A percentile compares a stretch with the other conserved stretches of the same genome.
phyloP scores from a whole-genome alignment of 1,140 invertebrate species.

The Calosoma granatense region DNA sequence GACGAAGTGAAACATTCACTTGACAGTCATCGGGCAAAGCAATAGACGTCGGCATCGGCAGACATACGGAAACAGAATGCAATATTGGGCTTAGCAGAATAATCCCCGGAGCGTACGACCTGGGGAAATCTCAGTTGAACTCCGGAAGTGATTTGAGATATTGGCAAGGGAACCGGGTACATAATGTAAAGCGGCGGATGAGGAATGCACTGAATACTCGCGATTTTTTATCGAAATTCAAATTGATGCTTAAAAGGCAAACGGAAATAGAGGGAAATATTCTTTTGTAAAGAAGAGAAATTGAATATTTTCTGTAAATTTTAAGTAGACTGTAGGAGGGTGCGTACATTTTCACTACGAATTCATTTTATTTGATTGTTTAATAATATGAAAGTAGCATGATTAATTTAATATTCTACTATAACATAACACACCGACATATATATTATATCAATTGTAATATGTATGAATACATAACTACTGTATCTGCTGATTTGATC shows the following conservation, averaged over 20 bases:
- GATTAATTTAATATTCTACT: too few species aligned
- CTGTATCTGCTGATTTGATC: too few species aligned
- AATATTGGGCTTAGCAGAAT: constrained; percentile 6
- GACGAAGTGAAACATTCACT: neutral
- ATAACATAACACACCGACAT: too few species aligned
- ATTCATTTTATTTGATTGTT: too few species aligned
- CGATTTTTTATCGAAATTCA: neutral
- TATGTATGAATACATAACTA: too few species aligned
- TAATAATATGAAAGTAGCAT: too few species aligned
- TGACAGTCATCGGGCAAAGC: neutral
- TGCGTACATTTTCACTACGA: too few species aligned
- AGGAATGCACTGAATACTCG: neutral
- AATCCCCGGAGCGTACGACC: constrained; percentile 1
- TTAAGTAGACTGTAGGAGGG: too few species aligned
- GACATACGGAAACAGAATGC: constrained; percentile 4
- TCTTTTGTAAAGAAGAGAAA: neutral
- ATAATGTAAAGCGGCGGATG: neutral
- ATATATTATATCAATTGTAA: too few species aligned
- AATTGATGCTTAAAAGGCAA: neutral
- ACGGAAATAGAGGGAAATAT: neutral
- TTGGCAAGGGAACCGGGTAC: neutral
- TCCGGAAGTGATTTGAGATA: neutral
- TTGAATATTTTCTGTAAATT: constrained; percentile 2
- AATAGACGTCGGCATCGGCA: neutral
- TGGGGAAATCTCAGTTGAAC: neutral